Conservation (phyloP, 2,113 vertebrate species). For the Oenanthe oenanthe region DNA sequence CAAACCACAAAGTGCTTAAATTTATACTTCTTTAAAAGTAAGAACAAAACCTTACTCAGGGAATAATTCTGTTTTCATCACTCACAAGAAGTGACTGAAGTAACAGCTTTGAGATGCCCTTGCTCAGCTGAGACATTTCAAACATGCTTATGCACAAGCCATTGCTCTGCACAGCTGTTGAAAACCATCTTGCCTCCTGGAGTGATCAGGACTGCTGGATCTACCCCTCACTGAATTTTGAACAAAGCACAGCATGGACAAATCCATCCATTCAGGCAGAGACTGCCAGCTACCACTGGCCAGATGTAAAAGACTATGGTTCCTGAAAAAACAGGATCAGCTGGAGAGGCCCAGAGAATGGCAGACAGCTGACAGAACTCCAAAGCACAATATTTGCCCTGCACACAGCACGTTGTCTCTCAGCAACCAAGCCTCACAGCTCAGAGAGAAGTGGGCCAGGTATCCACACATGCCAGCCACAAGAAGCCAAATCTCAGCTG, state of each 20-base stretch:
- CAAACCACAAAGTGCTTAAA: not conserved
- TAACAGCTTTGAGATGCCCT: not conserved
- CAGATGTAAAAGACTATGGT: not conserved
- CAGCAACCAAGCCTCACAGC: not conserved
- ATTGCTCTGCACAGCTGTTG: not conserved
- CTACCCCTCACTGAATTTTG: not conserved
- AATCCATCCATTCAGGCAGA: not conserved
- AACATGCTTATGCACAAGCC: not conserved
- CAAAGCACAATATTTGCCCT: rapidly evolving
- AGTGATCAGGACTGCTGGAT: not conserved
- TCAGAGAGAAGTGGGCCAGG: not conserved
- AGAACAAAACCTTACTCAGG: not conserved
- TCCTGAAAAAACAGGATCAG: not conserved
- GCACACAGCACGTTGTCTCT: not conserved
- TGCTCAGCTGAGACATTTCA: not conserved
- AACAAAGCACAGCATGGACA: not conserved
- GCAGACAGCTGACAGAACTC: not conserved
- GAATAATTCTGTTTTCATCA: not conserved
- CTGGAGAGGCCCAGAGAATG: not conserved
- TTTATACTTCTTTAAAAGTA: not conserved
- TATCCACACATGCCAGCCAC: not conserved
- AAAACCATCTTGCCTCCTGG: not conserved
- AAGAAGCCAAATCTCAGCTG: not conserved
- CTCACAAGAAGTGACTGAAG: not conserved
- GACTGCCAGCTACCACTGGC: not conserved